A percentile compares a stretch with the other conserved stretches of the same genome.
Evolutionary conservation across 2,888 invertebrate species (phyloP).

Genomic region (Anorthoa munda): DNA sequence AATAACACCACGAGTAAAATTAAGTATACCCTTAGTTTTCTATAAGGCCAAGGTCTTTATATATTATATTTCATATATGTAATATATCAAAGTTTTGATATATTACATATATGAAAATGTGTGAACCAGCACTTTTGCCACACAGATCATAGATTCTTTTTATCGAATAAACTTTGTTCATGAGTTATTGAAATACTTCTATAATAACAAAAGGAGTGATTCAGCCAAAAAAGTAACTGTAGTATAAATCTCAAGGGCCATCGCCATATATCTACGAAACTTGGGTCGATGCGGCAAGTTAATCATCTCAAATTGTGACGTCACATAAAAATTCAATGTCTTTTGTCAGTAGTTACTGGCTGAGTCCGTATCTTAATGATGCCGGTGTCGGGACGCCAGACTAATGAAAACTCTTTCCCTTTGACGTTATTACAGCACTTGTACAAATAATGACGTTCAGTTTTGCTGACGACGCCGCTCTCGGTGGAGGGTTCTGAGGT

Average conservation of each 20-base stretch:
- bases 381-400: slow-evolving; percentile 42
- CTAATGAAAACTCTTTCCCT: slow-evolving; percentile 69
- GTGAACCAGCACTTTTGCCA: slow-evolving; percentile 6
- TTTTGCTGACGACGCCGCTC: slow-evolving; percentile 42
- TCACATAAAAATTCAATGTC: slow-evolving; percentile 58
- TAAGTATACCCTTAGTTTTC: background rate
- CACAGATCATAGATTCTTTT: slow-evolving; percentile 5
- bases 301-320: slow-evolving; percentile 55
- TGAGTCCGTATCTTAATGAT: slow-evolving; percentile 48
- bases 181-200: slow-evolving; percentile 43
- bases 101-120: background rate
- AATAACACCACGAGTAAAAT: no score
- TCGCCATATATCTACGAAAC: slow-evolving; percentile 37
- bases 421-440: slow-evolving; percentile 62
- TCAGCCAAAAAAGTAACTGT: slow-evolving; percentile 31
- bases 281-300: slow-evolving; percentile 38
- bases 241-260: slow-evolving; percentile 29
- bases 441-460: slow-evolving; percentile 65
- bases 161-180: slow-evolving; percentile 35
- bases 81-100: background rate
- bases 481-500: slow-evolving; percentile 34
- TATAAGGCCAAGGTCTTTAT: background rate
- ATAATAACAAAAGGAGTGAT: slow-evolving; percentile 44
- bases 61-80: no score
- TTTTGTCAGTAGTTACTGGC: slow-evolving; percentile 48